Evolutionary conservation across 2,888 invertebrate species (phyloP).

Genomic region (Philhelius pedissequus): DNA sequence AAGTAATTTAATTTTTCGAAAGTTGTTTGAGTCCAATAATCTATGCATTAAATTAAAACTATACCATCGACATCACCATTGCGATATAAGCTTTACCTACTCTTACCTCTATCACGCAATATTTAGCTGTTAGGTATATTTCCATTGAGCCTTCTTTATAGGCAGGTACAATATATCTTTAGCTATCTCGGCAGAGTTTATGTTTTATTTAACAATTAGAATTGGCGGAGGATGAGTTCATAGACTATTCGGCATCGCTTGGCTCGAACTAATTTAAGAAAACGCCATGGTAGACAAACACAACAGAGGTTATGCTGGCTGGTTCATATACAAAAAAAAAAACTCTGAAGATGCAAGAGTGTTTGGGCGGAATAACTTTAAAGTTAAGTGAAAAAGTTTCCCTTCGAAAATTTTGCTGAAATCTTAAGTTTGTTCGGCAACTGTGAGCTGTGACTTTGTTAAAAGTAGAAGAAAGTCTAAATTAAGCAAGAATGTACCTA

Average conservation of each 20-base stretch:
- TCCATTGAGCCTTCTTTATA: neutral
- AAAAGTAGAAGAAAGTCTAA: constrained; percentile 52
- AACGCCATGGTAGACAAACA: neutral
- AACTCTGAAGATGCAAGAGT: constrained; percentile 13
- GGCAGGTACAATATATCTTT: too few relatives aligned
- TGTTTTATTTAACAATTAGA: constrained; percentile 22
- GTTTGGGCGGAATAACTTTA: constrained; percentile 51
- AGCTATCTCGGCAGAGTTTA: neutral
- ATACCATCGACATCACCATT: neutral
- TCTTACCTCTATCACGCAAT: neutral
- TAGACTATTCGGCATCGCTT: constrained; percentile 47
- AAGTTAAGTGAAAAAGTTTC: constrained; percentile 67
- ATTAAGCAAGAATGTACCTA: constrained; percentile 52
- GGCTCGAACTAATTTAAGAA: constrained; percentile 31
- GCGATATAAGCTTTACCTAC: neutral
- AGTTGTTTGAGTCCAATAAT: too few relatives aligned
- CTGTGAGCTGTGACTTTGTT: constrained; percentile 52
- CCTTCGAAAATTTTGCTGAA: constrained; percentile 40
- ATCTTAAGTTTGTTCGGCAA: constrained; percentile 60
- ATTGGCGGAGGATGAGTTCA: constrained; percentile 25
- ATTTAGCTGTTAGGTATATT: constrained; percentile 6
- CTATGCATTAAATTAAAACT: too few relatives aligned
- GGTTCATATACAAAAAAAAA: constrained; percentile 37
- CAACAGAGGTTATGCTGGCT: constrained; percentile 35
- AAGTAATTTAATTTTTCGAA: too few relatives aligned